These are phyloP conservation scores for Dinoponera quadriceps DNA, from an alignment of 1,140 invertebrate genomes.

Conservation along the genomic window DNA sequence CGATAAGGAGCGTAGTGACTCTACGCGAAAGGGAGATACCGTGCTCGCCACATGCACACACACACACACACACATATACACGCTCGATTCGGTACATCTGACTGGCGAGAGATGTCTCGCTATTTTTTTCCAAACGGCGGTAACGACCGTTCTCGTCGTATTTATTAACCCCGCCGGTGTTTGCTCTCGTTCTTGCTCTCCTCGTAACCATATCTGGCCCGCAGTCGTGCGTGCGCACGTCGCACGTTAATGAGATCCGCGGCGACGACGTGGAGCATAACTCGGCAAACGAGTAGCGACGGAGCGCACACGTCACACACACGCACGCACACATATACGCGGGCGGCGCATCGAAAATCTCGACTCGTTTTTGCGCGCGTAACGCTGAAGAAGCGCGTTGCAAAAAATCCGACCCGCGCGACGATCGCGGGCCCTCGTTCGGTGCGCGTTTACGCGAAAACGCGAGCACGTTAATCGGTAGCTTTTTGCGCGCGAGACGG, in stretches of 20 bases:
- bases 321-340: neutral
- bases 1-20: neutral
- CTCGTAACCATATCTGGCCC: constrained; percentile 35
- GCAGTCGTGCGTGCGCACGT: constrained; percentile 48
- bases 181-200: constrained; percentile 45
- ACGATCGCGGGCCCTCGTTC: neutral
- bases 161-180: constrained; percentile 43
- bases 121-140: constrained; percentile 23
- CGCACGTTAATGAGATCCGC: constrained; percentile 50
- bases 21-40: neutral
- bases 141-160: constrained; percentile 14
- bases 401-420: constrained; percentile 15
- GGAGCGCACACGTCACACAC: neutral
- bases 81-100: no score
- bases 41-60: neutral
- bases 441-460: neutral
- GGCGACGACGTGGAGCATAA: constrained; percentile 26
- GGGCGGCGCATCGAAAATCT: neutral
- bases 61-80: neutral
- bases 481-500: constrained; percentile 26
- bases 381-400: constrained; percentile 33
- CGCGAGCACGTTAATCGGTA: constrained; percentile 4
- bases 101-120: neutral
- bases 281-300: constrained; percentile 46
- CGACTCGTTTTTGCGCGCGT: constrained; percentile 26